Evolutionary conservation across 2,888 invertebrate species (phyloP), one percentile per base, ranked within the genome.

Genomic region (Capitulum mitella): DNA sequence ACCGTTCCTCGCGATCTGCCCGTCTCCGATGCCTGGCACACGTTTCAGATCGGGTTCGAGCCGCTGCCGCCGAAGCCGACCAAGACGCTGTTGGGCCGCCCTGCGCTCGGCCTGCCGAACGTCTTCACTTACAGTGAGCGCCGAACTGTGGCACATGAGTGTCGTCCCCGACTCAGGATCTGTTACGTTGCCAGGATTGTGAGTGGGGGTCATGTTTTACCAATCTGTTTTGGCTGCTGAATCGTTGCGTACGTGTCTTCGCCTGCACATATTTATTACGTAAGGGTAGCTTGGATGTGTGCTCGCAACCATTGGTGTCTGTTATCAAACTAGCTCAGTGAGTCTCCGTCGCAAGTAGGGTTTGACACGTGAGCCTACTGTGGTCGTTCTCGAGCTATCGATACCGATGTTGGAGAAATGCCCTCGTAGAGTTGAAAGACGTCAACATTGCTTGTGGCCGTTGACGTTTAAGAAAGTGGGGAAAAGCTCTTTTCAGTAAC

Each of bases 91-190:
- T 90, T 95, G 84, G 93, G 94, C 80, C 90, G 90, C 85, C 92
- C 93, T 82, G 92, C 92, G 80, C 88, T 94, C 85, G 91, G 91
- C 85, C 89, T 96, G 86, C 96, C 97, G 82, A 96, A 94, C 87
- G 91, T 94, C 83, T 93, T 95, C 86, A 91, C 93, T 87, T 97
- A 97, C 87, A 89, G 93, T 92, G 87, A 85, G 81, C 80, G 43
- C 8, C 16, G 2, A 32, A 0, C 19, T 16, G 19, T 40, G 40
- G 29, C 16, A 10, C 8, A 22, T 51, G 46, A 74, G 14, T n/a
- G 48, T 64, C 43, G 29, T 29, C n/a, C 37, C 54, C 37, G 43
- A 5, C 58, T 3, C 3, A n/a, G 3, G 43, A 43, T 46, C 8
- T 46, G 14, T 61, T 10, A 58, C 58, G 0, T 29, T 3, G 26